Percentiles rank a stretch among this genome's conserved stretches.
These are phyloP conservation scores for Ectemnius cavifrons DNA, from an alignment of 2,888 invertebrate genomes.

Conservation along the genomic window DNA sequence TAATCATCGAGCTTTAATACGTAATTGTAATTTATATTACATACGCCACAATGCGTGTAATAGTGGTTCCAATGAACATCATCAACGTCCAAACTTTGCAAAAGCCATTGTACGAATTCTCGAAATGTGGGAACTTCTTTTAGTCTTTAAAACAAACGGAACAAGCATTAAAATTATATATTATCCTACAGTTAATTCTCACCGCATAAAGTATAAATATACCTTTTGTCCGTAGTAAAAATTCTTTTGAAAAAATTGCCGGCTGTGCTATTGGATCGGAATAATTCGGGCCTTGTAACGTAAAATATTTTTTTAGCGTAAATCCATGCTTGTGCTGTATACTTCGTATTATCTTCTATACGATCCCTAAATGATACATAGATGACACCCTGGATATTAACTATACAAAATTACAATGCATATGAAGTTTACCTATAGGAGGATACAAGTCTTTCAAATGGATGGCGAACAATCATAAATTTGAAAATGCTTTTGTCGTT, in stretches of 20 bases:
- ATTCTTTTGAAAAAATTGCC: constrained; percentile 64
- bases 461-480: constrained; percentile 74
- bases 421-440: constrained; percentile 70
- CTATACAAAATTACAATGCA: not conserved
- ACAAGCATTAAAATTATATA: constrained; percentile 12
- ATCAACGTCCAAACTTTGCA: constrained; percentile 64
- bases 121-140: constrained; percentile 72
- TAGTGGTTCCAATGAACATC: constrained; percentile 76
- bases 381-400: not conserved
- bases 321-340: constrained; percentile 74
- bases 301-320: constrained; percentile 72
- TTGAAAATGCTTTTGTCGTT: constrained; percentile 66
- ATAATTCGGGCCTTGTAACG: constrained; percentile 71
- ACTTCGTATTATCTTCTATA: constrained; percentile 74
- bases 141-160: constrained; percentile 59
- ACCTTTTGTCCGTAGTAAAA: constrained; percentile 65
- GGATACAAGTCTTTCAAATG: constrained; percentile 76
- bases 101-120: constrained; percentile 73
- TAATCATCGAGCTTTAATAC: constrained; percentile 72
- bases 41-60: constrained; percentile 72
- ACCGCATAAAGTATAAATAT: too few relatives aligned
- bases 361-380: constrained; percentile 65
- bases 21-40: constrained; percentile 68
- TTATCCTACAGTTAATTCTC: not conserved
- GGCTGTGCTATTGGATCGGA: constrained; percentile 61